Conservation (phyloP, 2,113 vertebrate species). For the Chlorocebus sabaeus region DNA sequence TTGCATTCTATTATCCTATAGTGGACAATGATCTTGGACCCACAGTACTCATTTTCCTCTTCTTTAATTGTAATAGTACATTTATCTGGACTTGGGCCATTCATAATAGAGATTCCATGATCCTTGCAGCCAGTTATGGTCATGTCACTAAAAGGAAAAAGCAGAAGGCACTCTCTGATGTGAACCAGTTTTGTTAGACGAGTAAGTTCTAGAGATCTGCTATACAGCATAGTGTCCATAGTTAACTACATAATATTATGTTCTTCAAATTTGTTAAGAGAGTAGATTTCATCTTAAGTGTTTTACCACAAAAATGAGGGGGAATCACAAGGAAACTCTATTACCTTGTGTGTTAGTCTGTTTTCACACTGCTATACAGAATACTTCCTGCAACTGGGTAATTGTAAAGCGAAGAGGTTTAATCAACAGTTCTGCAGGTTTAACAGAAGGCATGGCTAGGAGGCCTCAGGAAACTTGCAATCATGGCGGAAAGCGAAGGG, state of each 20-base stretch:
- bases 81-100: neutral
- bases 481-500: no score
- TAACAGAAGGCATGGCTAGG: no score
- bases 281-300: neutral
- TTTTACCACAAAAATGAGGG: neutral
- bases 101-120: neutral
- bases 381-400: no score
- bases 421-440: no score
- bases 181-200: neutral
- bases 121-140: neutral
- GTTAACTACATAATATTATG: no score
- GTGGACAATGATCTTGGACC: neutral
- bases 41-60: neutral
- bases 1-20: neutral
- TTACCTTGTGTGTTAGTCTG: no score
- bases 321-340: neutral
- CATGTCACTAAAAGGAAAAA: neutral
- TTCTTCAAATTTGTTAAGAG: neutral
- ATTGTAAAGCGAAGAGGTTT: no score
- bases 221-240: neutral
- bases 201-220: neutral
- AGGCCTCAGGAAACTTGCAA: no score
- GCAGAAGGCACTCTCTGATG: neutral
- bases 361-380: no score
- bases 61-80: neutral